A percentile compares a stretch with the other conserved stretches of the same genome.
Evolutionary conservation across 2,888 invertebrate species (phyloP).

Genomic region (Tipula lateralis): DNA sequence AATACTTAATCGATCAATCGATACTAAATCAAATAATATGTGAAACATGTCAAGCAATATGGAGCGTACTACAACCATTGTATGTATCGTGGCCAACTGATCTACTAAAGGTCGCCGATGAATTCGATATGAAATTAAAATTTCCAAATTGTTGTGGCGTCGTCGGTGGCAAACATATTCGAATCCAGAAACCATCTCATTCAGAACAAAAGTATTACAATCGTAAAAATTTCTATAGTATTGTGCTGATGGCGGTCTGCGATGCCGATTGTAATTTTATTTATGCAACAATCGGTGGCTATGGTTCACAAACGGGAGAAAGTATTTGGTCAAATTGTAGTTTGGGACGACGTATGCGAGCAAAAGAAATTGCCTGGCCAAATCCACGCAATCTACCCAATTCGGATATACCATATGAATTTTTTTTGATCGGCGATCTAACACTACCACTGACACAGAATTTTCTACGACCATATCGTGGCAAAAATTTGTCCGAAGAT

Average conservation of each 20-base stretch:
- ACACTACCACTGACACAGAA: not conserved
- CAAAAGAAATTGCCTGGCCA: conserved; percentile 25
- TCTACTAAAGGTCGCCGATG: conserved; percentile 36
- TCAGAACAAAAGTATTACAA: conserved; percentile 38
- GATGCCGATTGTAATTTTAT: conserved; percentile 37
- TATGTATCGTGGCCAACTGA: conserved; percentile 33
- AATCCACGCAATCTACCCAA: not conserved
- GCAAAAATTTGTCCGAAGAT: conserved; percentile 24
- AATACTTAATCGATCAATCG: conserved; percentile 34
- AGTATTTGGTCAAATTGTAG: conserved; percentile 2
- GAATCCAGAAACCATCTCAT: conserved; percentile 36
- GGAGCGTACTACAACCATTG: conserved; percentile 35
- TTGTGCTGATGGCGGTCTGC: conserved; percentile 37
- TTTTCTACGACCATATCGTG: conserved; percentile 26
- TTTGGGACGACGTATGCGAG: conserved; percentile 1
- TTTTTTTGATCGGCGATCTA: conserved; percentile 7
- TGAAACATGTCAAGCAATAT: conserved; percentile 36
- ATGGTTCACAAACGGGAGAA: conserved; percentile 33
- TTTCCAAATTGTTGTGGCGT: conserved; percentile 39
- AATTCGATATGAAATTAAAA: conserved; percentile 37
- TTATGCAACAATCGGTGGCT: conserved; percentile 37
- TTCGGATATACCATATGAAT: conserved; percentile 27
- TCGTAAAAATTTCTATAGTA: conserved; percentile 37
- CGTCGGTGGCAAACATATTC: conserved; percentile 37
- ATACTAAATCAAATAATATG: conserved; percentile 35